Evolutionary conservation across 53 echinoderm and acorn worm species (phyloP).

Genomic region (Actinopyga echinites): DNA sequence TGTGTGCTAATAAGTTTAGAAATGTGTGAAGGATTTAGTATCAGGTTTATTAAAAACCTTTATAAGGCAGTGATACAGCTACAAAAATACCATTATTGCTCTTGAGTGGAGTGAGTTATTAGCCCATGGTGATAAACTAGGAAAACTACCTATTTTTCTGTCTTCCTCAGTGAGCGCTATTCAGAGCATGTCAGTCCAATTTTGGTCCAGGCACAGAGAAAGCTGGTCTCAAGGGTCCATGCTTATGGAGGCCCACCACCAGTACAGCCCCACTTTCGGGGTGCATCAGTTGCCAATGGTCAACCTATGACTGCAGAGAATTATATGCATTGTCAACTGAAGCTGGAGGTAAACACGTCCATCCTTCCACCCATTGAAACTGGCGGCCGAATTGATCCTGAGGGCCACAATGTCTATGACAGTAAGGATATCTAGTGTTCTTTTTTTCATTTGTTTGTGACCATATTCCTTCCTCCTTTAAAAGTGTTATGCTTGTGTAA

Average conservation of each 20-base stretch:
- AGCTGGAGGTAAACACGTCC: conserved; percentile 54
- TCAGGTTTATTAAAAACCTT: no score
- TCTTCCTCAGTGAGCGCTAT: conserved; percentile 77
- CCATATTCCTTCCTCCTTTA: no score
- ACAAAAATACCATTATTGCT: no score
- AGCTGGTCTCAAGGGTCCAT: conserved; percentile 78
- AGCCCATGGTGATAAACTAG: no score
- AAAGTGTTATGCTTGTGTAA: neutral
- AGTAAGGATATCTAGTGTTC: no score
- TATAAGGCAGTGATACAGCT: no score
- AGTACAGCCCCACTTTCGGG: conserved; percentile 80
- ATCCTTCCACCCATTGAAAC: conserved; percentile 76
- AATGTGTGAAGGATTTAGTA: no score
- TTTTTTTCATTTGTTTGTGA: no score
- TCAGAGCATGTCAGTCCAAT: conserved; percentile 87
- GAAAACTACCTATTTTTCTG: neutral
- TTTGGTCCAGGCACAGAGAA: conserved; percentile 91
- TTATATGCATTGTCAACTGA: conserved; percentile 81
- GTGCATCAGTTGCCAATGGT: conserved; percentile 52
- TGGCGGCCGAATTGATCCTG: conserved; percentile 94
- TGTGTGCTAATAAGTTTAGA: no score
- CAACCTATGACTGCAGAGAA: conserved; percentile 79
- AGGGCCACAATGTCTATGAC: conserved; percentile 93
- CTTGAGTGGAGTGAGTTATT: no score
- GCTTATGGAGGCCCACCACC: conserved; percentile 85